A percentile compares a stretch with the other conserved stretches of the same genome.
Evolutionary conservation across 1,140 invertebrate genomes (phyloP).

Genomic region (Drosophila arizonae): DNA sequence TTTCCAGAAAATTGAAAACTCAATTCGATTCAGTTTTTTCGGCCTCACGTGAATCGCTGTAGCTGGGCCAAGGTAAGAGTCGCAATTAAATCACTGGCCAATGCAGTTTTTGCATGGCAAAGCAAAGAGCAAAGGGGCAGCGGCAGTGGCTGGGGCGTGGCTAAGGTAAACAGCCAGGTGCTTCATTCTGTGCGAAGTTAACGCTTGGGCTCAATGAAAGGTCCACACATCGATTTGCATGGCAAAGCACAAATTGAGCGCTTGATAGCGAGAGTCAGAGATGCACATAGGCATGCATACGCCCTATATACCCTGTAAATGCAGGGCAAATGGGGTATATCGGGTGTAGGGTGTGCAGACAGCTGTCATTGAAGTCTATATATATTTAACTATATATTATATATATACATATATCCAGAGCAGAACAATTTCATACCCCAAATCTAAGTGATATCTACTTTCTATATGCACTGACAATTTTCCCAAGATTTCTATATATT

Average conservation of each 20-base stretch:
- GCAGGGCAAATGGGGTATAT: neutral
- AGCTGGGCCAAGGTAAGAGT: constrained; percentile 69
- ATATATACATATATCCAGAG: too few relatives aligned
- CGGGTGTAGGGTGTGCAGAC: too few relatives aligned
- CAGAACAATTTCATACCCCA: too few relatives aligned
- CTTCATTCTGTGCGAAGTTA: constrained; percentile 8
- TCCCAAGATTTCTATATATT: too few relatives aligned
- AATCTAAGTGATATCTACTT: too few relatives aligned
- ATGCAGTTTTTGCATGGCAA: constrained; percentile 46
- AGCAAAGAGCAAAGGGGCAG: constrained; percentile 23
- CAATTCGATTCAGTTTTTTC: neutral
- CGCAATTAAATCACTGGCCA: constrained; percentile 22
- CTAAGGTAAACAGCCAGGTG: constrained; percentile 46
- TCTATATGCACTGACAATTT: too few relatives aligned
- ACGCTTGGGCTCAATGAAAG: neutral
- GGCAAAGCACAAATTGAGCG: constrained; percentile 68
- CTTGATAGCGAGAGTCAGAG: constrained; percentile 10
- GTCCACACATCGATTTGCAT: constrained; percentile 62
- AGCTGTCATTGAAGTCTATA: too few relatives aligned
- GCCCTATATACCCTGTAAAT: neutral
- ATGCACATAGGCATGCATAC: neutral
- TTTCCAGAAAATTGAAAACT: constrained; percentile 4
- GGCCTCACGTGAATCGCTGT: constrained; percentile 47
- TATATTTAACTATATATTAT: too few relatives aligned
- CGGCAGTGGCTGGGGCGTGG: neutral